Evolutionary conservation across 2,113 vertebrate species (phyloP), one percentile per base, ranked within the genome.

Genomic region (Hemicordylus capensis): DNA sequence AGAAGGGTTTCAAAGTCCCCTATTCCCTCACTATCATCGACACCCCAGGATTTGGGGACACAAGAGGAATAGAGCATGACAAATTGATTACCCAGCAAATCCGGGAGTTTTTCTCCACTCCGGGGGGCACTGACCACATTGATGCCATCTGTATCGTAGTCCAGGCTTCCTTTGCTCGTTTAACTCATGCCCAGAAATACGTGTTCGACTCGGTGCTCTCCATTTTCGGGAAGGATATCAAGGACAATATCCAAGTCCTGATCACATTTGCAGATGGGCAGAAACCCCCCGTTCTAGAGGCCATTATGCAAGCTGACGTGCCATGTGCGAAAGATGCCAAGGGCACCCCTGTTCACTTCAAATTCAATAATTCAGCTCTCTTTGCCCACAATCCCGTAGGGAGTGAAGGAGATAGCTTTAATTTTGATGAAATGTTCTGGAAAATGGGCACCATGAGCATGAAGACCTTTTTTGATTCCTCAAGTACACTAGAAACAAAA

Each of bases 21-120:
- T 88, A 69, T 84, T 93, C 93, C 1, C 14, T 96, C 31, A 95
- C 93, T 8, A 84, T 96, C 1, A 86, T 95, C 1, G 95, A 96
- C 89, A 95, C 93, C 3, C 95, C 93, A 39, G 95, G 94, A 0
- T 95, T 96, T 85, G 95, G 93, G 28, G 91, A 95, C n/a, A 93
- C 90, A 3, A 80, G 91, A 80, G 94, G 90, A 15, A 86, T 90
- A 39, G 12, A n/a, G 1, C 88, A 83, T 83, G 93, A 95, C 77
- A 31, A 10, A 4, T 0, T 20, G 77, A 89, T 95, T 22, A 78
- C 26, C 9, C 59, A 91, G 20, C 77, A 93, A 15, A 66, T 95
- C 6, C 24, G 15, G 6, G 37, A 82, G 24, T 88, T 93, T 61
- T 94, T 93, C 31, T 89, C 75, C 26, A 12, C 44, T 1, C 34